A percentile compares a stretch with the other conserved stretches of the same genome.
Evolutionary conservation across 2,113 vertebrate genomes (phyloP).

Genomic region (Anolis carolinensis): DNA sequence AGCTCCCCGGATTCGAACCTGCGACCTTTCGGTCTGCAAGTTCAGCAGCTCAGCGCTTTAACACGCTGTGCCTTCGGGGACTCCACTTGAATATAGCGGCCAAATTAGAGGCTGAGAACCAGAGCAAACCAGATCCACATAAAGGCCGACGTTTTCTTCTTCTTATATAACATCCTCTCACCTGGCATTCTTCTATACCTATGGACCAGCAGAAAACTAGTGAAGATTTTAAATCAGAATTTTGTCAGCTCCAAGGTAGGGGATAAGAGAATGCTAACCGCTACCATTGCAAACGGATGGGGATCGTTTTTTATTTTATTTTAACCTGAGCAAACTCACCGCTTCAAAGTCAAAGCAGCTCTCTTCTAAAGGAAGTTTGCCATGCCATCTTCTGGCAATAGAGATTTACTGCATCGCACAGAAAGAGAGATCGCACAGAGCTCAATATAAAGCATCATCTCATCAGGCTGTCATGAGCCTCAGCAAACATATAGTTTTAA

Average conservation of each 20-base stretch:
- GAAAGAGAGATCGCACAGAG: background rate
- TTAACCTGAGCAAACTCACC: background rate
- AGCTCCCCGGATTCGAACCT: too few species aligned
- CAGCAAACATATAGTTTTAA: background rate
- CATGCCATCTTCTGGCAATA: slow-evolving; percentile 5
- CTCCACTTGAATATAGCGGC: background rate
- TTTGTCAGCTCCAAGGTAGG: too few species aligned
- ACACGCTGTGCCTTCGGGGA: too few species aligned
- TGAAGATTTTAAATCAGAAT: background rate
- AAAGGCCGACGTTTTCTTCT: background rate
- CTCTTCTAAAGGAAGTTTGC: background rate
- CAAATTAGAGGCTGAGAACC: background rate
- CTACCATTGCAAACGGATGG: too few species aligned
- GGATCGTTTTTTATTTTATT: too few species aligned
- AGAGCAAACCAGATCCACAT: background rate
- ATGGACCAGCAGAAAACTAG: accelerated
- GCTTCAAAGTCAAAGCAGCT: background rate
- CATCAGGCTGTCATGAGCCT: too few species aligned
- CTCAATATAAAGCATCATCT: background rate
- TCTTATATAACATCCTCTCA: background rate
- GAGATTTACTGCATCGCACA: background rate
- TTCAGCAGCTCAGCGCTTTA: too few species aligned
- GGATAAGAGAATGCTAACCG: background rate
- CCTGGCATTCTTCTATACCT: accelerated
- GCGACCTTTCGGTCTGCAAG: too few species aligned